Percentiles rank a stretch among this genome's conserved stretches.
These are phyloP conservation scores for Stichopus horrens DNA, from an alignment of 53 echinoderm and acorn worm genomes.

Conservation along the genomic window DNA sequence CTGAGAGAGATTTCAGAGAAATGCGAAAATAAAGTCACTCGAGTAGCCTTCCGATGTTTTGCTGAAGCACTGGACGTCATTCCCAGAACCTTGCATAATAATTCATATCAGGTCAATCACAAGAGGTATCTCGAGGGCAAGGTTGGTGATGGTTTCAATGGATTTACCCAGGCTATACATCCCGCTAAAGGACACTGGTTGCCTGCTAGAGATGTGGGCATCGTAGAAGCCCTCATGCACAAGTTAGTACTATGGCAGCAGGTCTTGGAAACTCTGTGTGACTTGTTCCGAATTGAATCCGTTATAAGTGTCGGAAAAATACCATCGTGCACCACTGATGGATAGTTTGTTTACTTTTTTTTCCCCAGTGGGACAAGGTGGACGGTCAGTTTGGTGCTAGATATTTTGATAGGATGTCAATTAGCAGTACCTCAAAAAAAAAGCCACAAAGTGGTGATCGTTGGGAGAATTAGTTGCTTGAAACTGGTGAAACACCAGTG, in stretches of 20 bases:
- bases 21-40: background rate
- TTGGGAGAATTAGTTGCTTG: too few relatives aligned
- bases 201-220: conserved; percentile 9
- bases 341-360: too few relatives aligned
- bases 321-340: too few relatives aligned
- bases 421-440: too few relatives aligned
- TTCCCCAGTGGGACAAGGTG: too few relatives aligned
- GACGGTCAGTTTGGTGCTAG: too few relatives aligned
- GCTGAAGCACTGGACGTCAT: conserved; percentile 23
- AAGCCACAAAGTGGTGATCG: too few relatives aligned
- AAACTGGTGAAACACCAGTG: too few relatives aligned
- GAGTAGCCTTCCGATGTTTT: conserved; percentile 12
- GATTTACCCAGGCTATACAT: background rate
- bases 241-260: conserved; percentile 25
- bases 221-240: background rate
- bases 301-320: background rate
- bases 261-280: conserved; percentile 26
- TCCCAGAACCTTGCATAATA: conserved; percentile 15
- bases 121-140: conserved; percentile 24
- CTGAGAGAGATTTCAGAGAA: background rate
- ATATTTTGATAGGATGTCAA: too few relatives aligned
- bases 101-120: conserved; percentile 1
- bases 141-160: background rate
- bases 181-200: conserved; percentile 15
- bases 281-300: conserved; percentile 27